phyloP scores from a whole-genome alignment of 2,888 invertebrate genomes.

The Dioctria rufipes region DNA sequence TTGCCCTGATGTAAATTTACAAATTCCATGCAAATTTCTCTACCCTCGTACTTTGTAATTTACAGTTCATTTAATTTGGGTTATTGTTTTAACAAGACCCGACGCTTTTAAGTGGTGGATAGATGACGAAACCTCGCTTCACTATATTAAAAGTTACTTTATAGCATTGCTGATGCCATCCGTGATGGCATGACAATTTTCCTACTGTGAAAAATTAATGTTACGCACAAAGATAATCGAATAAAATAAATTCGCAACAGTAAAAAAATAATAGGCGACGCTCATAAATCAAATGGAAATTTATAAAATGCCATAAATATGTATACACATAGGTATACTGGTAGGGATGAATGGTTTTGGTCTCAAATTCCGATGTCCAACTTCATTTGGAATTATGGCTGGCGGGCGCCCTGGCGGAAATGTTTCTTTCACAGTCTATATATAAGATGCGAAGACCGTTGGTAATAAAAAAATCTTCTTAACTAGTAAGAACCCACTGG shows the following conservation, averaged over 20 bases:
- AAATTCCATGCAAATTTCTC: conserved; percentile 28
- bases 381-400: background rate
- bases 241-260: background rate
- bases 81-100: background rate
- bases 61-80: conserved; percentile 18
- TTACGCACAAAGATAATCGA: background rate
- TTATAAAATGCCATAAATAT: background rate
- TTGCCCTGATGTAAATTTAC: conserved; percentile 16
- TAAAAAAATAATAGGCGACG: background rate
- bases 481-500: background rate
- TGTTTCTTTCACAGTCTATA: background rate
- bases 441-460: background rate
- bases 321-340: background rate
- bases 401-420: background rate
- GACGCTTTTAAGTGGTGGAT: background rate
- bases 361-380: background rate
- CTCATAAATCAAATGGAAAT: conserved; percentile 1
- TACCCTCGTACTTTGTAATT: conserved; percentile 15
- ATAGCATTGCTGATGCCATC: background rate
- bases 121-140: background rate
- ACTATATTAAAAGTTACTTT: background rate
- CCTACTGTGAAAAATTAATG: background rate
- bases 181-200: background rate
- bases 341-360: background rate
- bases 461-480: background rate